Evolutionary conservation across 2,888 invertebrate genomes (phyloP), one percentile per base, ranked within the genome.

Genomic region (Pharmacophagus antenor): DNA sequence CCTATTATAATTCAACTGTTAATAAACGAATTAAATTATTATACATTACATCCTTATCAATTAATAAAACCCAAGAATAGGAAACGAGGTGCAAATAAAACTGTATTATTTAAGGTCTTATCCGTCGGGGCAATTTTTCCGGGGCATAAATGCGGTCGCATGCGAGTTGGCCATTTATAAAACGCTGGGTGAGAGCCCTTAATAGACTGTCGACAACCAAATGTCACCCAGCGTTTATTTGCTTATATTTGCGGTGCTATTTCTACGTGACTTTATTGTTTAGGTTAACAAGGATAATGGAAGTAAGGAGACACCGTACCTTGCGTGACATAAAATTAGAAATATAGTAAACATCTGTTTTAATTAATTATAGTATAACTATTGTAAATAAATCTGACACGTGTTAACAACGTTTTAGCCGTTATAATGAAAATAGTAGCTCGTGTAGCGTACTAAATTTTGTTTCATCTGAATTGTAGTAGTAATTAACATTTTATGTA

Each of bases 161-260:
- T 91, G 91, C 72, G 70, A 78, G 70, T 62, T 56, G 73, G 70
- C 80, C 84, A 83, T 91, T 90, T 85, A 85, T 89, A 85, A 86
- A 74, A 70, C 71, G 71, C 68, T 73, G 77, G 78, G 82, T 79
- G 85, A 84, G 85, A 82, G 83, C 84, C 86, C 84, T 85, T 90
- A 88, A 89, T 88, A 89, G 88, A 76, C 85, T 75, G 89, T 70
- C 81, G 90, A 91, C 91, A 88, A 85, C 78, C 82, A 85, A 88
- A 88, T 89, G 91, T 90, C 90, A 84, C 82, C 79, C 70, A 70
- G 65, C 79, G 79, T 84, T 86, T 88, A 85, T 86, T 84, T 80
- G 80, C 77, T 76, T 76, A 79, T 76, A 67, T 78, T 78, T 70
- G 70, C 70, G 70, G 69, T 72, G 71, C 73, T 79, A 79, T 80